These are phyloP conservation scores for Leucosticte australis DNA, from an alignment of 2,113 vertebrate species.

Conservation along the genomic window DNA sequence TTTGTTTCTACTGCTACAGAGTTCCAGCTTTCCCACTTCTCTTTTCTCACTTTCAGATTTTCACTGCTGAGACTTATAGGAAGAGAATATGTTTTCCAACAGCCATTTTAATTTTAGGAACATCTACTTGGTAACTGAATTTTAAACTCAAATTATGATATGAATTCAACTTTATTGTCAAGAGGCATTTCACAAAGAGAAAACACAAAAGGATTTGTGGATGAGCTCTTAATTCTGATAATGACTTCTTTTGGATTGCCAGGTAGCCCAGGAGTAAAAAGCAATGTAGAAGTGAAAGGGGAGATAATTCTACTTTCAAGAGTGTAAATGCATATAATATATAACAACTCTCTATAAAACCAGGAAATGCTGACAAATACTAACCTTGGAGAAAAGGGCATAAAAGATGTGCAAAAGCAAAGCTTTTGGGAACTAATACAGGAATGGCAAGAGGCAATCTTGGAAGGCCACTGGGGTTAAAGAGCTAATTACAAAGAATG, in stretches of 20 bases:
- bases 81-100: not conserved
- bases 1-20: slow-evolving; percentile 39
- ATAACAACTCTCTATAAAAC: not conserved
- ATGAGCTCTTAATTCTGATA: not conserved
- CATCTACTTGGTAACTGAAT: not conserved
- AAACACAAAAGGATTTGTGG: not conserved
- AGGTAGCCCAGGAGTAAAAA: not conserved
- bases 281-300: not conserved
- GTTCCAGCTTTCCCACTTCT: slow-evolving; percentile 23
- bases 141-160: not conserved
- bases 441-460: not conserved
- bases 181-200: not conserved
- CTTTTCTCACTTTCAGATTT: slow-evolving; percentile 49
- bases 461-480: not conserved
- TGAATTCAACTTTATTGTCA: not conserved
- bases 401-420: not conserved
- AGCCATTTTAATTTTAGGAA: not conserved
- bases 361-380: not conserved
- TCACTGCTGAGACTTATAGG: not conserved
- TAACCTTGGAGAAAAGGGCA: not conserved
- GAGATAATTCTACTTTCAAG: not conserved
- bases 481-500: not conserved
- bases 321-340: not conserved
- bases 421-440: not conserved
- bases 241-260: not conserved